Base-by-base conservation (phyloP, 2,888 invertebrate species). In the Rambutsinella grinnellia region DNA sequence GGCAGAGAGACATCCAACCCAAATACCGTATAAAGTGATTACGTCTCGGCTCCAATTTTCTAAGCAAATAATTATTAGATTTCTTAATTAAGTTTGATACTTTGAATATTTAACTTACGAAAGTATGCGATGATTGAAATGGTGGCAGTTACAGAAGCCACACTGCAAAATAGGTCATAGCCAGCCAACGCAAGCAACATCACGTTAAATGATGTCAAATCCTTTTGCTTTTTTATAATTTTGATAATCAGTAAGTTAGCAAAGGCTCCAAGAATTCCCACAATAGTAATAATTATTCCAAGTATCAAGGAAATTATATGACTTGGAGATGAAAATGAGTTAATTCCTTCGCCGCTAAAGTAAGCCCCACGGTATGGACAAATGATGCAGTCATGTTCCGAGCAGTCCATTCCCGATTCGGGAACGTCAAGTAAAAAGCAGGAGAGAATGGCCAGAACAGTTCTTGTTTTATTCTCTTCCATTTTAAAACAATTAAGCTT, bases 31-130 rank as follows among this genome's bases (percentile, higher is more conserved):
- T 49, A 49, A 19, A 8, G 49, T 19, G 5, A 49, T 49, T 3
- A n/a, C 5, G 15, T 19, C 19, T 3, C 49, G 6, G 19, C 19
- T n/a, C 49, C 49, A 49, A 19, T 49, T 49, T 49, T 49, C 49
- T 49, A n/a, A 6, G 19, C 15, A 3, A 19, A 10, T 10, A 6
- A 44, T 44, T n/a, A n/a, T n/a, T n/a, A n/a, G n/a, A n/a, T n/a
- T n/a, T n/a, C n/a, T n/a, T n/a, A n/a, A n/a, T n/a, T n/a, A n/a
- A n/a, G n/a, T n/a, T n/a, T n/a, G n/a, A n/a, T n/a, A n/a, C n/a
- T n/a, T n/a, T n/a, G n/a, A n/a, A n/a, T n/a, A n/a, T 44, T 44
- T 13, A 44, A 44, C 44, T 49, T 49, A 49, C 49, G n/a, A 49
- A 49, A n/a, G n/a, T 13, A 49, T 17, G n/a, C 5, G 5, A 49